Conservation (phyloP, 1,140 invertebrate species). For the Ptiloglossa arizonensis region DNA sequence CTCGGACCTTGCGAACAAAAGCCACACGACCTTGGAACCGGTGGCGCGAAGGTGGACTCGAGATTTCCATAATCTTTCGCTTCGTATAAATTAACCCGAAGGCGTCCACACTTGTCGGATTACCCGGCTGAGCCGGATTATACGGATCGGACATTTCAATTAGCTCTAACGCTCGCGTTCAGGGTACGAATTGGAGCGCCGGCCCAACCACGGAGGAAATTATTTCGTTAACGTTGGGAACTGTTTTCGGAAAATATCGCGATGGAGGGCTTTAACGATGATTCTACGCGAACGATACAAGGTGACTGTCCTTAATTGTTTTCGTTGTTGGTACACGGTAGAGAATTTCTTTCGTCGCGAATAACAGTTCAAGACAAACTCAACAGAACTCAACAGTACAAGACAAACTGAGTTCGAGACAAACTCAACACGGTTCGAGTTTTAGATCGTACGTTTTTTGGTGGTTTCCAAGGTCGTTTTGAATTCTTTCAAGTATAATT, state of each 20-base stretch:
- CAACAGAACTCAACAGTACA: no score
- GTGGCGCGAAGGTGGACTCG: background rate
- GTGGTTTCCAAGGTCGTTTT: no score
- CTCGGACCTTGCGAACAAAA: background rate
- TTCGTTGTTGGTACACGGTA: no score
- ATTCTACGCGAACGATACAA: no score
- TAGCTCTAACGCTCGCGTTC: slow-evolving; percentile 52
- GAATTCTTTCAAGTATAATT: no score
- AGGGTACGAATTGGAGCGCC: slow-evolving; percentile 35
- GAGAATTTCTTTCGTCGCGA: no score
- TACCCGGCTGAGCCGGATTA: slow-evolving; percentile 56
- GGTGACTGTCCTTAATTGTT: no score
- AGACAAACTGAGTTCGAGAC: no score
- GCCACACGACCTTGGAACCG: background rate
- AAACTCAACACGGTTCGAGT: no score
- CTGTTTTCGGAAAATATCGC: background rate
- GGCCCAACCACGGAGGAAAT: background rate
- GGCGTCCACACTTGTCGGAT: slow-evolving; percentile 57
- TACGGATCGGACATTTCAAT: slow-evolving; percentile 56
- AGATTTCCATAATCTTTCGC: slow-evolving; percentile 56
- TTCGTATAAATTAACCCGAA: slow-evolving; percentile 58
- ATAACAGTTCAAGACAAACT: no score
- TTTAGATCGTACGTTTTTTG: no score
- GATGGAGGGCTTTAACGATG: no score
- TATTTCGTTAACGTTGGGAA: slow-evolving; percentile 11